Conservation (phyloP, 1,140 invertebrate species). For the Neoseiulus cucumeris region DNA sequence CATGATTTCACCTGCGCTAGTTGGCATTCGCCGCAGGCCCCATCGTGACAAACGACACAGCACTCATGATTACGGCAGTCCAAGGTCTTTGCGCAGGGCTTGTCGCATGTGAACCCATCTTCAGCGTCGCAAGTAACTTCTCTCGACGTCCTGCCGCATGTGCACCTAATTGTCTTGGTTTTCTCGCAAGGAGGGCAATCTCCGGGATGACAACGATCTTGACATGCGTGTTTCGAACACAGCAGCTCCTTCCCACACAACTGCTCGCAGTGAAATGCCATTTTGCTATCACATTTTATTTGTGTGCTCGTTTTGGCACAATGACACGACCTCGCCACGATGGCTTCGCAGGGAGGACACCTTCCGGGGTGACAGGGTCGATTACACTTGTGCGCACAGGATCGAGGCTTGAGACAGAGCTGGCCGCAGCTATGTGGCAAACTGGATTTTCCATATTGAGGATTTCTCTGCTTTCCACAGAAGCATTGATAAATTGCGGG, state of each 20-base stretch:
- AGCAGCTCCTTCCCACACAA: slow-evolving; percentile 24
- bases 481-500: slow-evolving; percentile 59
- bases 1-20: slow-evolving; percentile 41
- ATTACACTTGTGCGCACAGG: slow-evolving; percentile 60
- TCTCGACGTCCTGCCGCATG: not conserved
- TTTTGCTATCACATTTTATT: slow-evolving; percentile 16
- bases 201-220: slow-evolving; percentile 22
- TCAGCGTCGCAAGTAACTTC: slow-evolving; percentile 23
- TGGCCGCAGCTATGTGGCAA: slow-evolving; percentile 70
- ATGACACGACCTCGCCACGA: slow-evolving; percentile 31
- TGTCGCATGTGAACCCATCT: slow-evolving; percentile 20
- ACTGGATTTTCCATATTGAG: slow-evolving; percentile 39
- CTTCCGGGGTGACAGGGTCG: slow-evolving; percentile 70
- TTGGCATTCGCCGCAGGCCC: not conserved
- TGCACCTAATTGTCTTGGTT: slow-evolving; percentile 20
- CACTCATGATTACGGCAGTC: slow-evolving; percentile 29
- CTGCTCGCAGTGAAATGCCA: slow-evolving; percentile 26
- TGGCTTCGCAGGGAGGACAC: slow-evolving; percentile 49
- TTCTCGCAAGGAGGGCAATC: slow-evolving; percentile 36
- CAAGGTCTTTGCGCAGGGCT: slow-evolving; percentile 20
- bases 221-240: slow-evolving; percentile 26
- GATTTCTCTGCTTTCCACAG: slow-evolving; percentile 52
- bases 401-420: slow-evolving; percentile 42
- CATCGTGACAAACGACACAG: slow-evolving; percentile 23
- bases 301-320: slow-evolving; percentile 29